Evolutionary conservation across 2,888 invertebrate species (phyloP).

Genomic region (Drosophila borealis): DNA sequence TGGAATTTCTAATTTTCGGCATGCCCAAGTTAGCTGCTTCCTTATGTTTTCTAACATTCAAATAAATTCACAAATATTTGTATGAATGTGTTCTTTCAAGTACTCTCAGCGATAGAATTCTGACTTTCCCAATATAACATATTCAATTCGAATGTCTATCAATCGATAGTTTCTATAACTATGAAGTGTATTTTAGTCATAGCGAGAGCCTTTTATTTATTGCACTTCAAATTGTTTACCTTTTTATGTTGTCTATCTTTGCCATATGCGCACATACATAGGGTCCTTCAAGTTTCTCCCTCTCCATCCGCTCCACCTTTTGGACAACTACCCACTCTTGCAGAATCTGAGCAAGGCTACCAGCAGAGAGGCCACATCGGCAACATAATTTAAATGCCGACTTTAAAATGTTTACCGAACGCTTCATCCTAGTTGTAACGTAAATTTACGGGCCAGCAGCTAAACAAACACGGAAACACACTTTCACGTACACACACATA

Average conservation of each 20-base stretch:
- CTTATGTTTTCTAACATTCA: no score
- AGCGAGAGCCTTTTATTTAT: conserved; percentile 4
- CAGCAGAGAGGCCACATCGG: conserved; percentile 20
- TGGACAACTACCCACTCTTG: not conserved
- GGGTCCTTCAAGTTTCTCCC: conserved; percentile 4
- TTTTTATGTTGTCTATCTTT: not conserved
- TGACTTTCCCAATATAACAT: no score
- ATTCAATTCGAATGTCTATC: not conserved
- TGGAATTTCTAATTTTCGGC: no score
- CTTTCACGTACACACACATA: conserved; percentile 16
- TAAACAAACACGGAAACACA: conserved; percentile 62
- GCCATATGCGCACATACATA: conserved; percentile 25
- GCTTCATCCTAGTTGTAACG: conserved; percentile 78
- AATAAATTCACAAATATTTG: no score
- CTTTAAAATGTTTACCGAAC: conserved; percentile 79
- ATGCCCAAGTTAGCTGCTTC: no score
- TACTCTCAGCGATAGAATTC: no score
- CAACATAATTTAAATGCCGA: conserved; percentile 74
- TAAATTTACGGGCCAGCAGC: conserved; percentile 77
- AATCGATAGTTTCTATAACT: conserved; percentile 1
- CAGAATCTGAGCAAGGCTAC: conserved; percentile 25
- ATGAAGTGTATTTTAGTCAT: not conserved
- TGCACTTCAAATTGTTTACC: conserved; percentile 10
- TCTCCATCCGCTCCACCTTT: not conserved
- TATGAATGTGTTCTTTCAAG: no score